These are phyloP conservation scores for western clawed frog (Xenopus tropicalis) DNA, from an alignment of 2,113 vertebrate genomes.

Conservation along the genomic window DNA sequence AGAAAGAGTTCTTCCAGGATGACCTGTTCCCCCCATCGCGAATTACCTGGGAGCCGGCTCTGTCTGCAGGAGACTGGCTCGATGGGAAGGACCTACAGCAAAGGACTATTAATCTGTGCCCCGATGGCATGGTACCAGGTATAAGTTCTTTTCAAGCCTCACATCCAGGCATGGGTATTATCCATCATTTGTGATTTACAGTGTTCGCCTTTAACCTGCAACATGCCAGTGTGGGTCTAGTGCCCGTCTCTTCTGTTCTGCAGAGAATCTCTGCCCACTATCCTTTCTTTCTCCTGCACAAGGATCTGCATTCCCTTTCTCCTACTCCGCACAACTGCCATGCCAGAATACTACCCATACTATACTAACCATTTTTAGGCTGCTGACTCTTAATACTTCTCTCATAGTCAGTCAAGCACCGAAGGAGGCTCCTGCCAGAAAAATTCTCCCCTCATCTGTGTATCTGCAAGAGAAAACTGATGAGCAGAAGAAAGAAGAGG, in stretches of 20 bases:
- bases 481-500: constrained; percentile 97
- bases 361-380: too few species aligned
- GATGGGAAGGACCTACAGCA: constrained; percentile 69
- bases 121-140: constrained; percentile 85
- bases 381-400: background rate
- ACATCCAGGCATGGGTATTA: too few species aligned
- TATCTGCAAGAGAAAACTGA: constrained; percentile 93
- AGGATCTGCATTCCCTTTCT: background rate
- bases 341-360: too few species aligned
- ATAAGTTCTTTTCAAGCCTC: background rate
- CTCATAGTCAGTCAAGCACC: constrained; percentile 83
- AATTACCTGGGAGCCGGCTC: constrained; percentile 75
- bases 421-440: constrained; percentile 75
- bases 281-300: background rate
- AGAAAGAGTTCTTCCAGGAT: constrained; percentile 98
- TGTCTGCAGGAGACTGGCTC: constrained; percentile 74
- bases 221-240: too few species aligned
- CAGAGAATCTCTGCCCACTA: background rate
- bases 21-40: constrained; percentile 80
- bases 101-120: constrained; percentile 70
- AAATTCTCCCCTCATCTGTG: constrained; percentile 73
- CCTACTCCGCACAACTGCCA: too few species aligned
- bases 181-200: too few species aligned
- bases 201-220: too few species aligned
- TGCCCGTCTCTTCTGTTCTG: background rate